Evolutionary conservation across 1,140 invertebrate genomes (phyloP), one percentile per base, ranked within the genome.

Genomic region (Calosoma granatense): DNA sequence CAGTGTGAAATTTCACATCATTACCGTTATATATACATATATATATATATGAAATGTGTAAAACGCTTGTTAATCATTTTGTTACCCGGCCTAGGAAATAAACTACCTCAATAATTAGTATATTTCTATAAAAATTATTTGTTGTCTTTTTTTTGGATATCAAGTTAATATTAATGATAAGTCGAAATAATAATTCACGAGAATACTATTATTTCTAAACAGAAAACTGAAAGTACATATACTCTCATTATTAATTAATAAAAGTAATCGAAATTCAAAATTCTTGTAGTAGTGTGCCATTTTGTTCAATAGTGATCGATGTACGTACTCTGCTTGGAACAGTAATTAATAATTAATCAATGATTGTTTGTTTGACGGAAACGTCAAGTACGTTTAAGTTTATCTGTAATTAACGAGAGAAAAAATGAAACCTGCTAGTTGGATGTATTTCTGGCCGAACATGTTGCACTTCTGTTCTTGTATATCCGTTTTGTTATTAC

Each of bases 41-140:
- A 30, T 30, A 6, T 30, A 30, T 6, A 30, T n/a, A n/a, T n/a
- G n/a, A n/a, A n/a, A n/a, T n/a, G n/a, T n/a, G n/a, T n/a, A n/a
- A n/a, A n/a, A n/a, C n/a, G n/a, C n/a, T n/a, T n/a, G n/a, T n/a
- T 30, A 30, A 30, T 30, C 4, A 14, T 30, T 56, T 20, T 56
- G 20, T 56, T 56, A 15, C 20, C 68, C 68, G 65, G 66, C 65
- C 69, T 71, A 70, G 71, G 70, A 67, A 66, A 63, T 69, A 67
- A 69, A 68, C 70, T 72, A 72, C 70, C 70, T 72, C 70, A 71
- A 66, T 72, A 70, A 70, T 70, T 71, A 65, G 68, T 70, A 71
- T 67, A 66, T 69, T 67, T 67, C 63, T 70, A 69, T 67, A 65
- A 67, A 67, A 67, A 62, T 62, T 64, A 63, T 69, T 68, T 68